Base-by-base conservation (phyloP, 2,888 invertebrate species). In the Ectropis crepuscularia region DNA sequence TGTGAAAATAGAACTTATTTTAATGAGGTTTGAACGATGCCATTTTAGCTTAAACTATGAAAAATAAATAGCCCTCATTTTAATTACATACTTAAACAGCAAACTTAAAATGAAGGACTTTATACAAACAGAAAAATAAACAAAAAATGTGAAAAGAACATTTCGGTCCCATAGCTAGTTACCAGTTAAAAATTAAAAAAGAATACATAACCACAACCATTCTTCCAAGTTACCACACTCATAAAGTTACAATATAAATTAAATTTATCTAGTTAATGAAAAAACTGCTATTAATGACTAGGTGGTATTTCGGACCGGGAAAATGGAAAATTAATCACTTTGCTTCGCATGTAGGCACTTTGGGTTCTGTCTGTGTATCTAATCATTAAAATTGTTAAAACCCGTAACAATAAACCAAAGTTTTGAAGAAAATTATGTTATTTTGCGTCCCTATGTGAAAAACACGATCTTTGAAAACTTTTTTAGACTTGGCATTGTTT, bases 271-370 rank as follows among this genome's bases (percentile, higher is more conserved):
- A 89, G 85, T 78, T 85, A 83, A 63, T 61, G 60, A 65, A 87
- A 88, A 89, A 89, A 89, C 88, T 90, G 91, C 78, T 81, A 68
- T 78, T 46, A 86, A 80, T 92, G 92, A 92, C 92, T 91, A 92
- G 91, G 88, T 88, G 86, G 81, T 86, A 84, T 84, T 63, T 61
- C 78, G 83, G 85, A 79, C 81, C 80, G 74, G 76, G 69, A 69
- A 65, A 50, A 49, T 58, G 45, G 45, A 53, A 41, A 50, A 36
- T 38, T 45, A 1, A 16, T 50, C 38, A 42, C 43, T 45, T 28
- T 16, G 5, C 45, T 38, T 37, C 10, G 10, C 47, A 28, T 42
- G 39, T 45, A 10, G 37, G 45, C 50, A 42, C 37, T 45, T 50
- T 55, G 12, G 12, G 46, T 48, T 48, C 38, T 36, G 10, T 28